Base-by-base conservation (phyloP, 1,140 invertebrate genomes). In the Orussus abietinus region DNA sequence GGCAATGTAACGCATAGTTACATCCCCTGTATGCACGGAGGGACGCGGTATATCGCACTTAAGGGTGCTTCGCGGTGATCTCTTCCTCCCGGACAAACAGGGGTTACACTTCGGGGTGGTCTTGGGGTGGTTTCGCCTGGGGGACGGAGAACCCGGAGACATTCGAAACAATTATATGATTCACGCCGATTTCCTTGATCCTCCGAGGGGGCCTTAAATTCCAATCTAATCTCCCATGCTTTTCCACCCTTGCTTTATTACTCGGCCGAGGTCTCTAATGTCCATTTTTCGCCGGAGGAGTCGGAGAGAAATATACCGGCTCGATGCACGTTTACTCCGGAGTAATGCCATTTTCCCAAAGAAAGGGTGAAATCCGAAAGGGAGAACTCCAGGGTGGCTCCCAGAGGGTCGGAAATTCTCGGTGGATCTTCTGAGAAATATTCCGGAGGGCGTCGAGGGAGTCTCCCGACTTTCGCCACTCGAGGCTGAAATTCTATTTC, bases 401-500 rank as follows among this genome's bases (percentile, higher is more conserved):
- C n/a, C n/a, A n/a, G n/a, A n/a, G n/a, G n/a, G n/a, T n/a, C n/a
- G n/a, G n/a, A n/a, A n/a, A n/a, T n/a, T n/a, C n/a, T n/a, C n/a
- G n/a, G n/a, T n/a, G n/a, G n/a, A n/a, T n/a, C n/a, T 55, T 51
- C 52, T 55, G 48, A 51, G 54, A 55, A 55, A 54, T 55, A 45
- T 55, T 55, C 31, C 38, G 51, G 51, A 48, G 54, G 40, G 51
- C 52, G 48, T 55, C 52, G 34, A 55, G 37, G 10, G 37, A 37
- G 37, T 32, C 32, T 39, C 12, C n/a, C 32, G 38, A 37, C 20
- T 40, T 30, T 38, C 42, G 53, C 53, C 51, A 54, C 53, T 57
- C 41, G 53, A 45, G 44, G 44, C 49, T 50, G 51, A 57, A 72
- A 72, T 74, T 71, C 66, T 66, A 71, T 72, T 72, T 74, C 52